Evolutionary conservation across 2,888 invertebrate genomes (phyloP).

Genomic region (Sthenelais limicola): DNA sequence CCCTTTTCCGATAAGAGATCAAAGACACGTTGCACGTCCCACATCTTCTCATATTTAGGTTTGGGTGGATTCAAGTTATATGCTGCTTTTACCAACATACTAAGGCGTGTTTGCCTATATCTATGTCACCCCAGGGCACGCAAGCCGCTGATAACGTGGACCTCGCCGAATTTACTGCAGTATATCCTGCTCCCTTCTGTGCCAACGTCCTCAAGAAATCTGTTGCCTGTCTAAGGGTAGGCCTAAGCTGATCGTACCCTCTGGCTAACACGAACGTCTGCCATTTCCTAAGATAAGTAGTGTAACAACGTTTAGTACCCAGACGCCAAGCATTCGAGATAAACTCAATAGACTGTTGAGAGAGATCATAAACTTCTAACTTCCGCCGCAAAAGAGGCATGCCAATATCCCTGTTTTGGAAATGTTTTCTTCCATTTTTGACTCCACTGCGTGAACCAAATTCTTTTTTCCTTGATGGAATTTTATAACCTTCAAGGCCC

Average conservation of each 20-base stretch:
- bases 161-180: neutral
- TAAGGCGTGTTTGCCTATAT: neutral
- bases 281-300: neutral
- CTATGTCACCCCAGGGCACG: neutral
- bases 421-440: no score
- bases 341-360: neutral
- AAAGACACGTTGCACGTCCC: neutral
- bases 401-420: neutral
- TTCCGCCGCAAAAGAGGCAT: neutral
- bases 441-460: neutral
- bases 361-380: no score
- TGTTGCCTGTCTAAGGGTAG: neutral
- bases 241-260: neutral
- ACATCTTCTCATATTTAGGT: neutral
- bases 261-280: neutral
- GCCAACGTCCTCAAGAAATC: neutral
- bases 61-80: neutral
- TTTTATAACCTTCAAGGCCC: no score
- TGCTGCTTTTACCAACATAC: neutral
- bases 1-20: neutral
- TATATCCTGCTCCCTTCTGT: neutral
- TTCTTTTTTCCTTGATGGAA: neutral
- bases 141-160: neutral
- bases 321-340: neutral
- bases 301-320: neutral